Base-by-base conservation (phyloP, 2,113 vertebrate genomes). In the Dascyllus trimaculatus region DNA sequence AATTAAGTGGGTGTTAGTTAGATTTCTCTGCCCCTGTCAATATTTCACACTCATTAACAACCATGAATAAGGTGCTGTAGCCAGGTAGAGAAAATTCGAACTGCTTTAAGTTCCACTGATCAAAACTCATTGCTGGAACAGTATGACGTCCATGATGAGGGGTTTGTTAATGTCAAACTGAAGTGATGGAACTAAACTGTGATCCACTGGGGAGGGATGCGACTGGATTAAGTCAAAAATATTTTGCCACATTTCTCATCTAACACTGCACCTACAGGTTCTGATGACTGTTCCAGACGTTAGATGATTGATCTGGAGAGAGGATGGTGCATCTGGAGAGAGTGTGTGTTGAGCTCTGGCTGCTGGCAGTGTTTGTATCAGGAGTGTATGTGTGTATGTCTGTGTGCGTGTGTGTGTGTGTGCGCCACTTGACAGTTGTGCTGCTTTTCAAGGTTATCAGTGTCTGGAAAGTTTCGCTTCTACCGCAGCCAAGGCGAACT, bases 371-470 rank as follows among this genome's bases (percentile, higher is more conserved):
- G 64, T 68, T 40, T 59, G 54, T 22, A 45, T 78, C 66, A 60
- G 32, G 14, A 10, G 4, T 43, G 11, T 43, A 13, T 43, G 40
- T 43, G 38, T 40, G 3, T 40, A 1, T 40, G 38, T 40, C 2
- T 22, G 9, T 35, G 19, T 63, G n/a, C 22, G 52, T 51, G 32
- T 49, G 11, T 0, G 32, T 19, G 24, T 32, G 4, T 61, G 51
- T 59, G 21, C 64, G 53, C 69, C 11, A n/a, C 29, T 49, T 71
- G 84, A 83, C 69, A 78, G 62, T 49, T 77, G 73, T 63, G 83
- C 35, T 38, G 25, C 61, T 74, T 78, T 75, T 87, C 80, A 88
- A 88, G 84, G 82, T 87, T 85, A 87, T 87, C 77, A 21, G 38
- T 46, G 58, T 81, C 48, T 82, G 71, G 22, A 78, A 85, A 74